phyloP scores from a whole-genome alignment of 2,797 vertebrate species.

The Tenualosa thibaudeaui region DNA sequence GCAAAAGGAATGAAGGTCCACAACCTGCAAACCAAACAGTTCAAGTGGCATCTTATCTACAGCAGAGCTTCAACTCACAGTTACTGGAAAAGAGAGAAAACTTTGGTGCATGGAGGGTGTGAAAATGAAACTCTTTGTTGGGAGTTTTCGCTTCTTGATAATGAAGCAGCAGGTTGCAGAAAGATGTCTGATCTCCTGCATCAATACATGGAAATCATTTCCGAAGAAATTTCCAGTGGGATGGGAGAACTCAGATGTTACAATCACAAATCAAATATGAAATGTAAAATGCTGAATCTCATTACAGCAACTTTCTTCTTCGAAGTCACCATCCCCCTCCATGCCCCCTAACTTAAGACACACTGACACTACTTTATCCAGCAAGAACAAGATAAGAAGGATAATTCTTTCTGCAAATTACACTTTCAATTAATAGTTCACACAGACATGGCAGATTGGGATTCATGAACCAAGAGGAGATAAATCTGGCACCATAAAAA shows the following conservation, averaged over 20 bases:
- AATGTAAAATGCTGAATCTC: background rate
- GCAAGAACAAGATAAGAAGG: background rate
- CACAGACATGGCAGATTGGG: slow-evolving; percentile 2
- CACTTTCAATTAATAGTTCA: slow-evolving; percentile 5
- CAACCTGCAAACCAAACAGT: background rate
- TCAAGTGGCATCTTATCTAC: background rate
- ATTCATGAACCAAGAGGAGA: background rate
- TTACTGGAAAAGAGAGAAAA: background rate
- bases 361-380: background rate
- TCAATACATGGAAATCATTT: background rate
- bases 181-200: background rate
- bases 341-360: too few relatives aligned
- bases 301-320: background rate
- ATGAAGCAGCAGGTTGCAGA: background rate
- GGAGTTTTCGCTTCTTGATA: background rate
- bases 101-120: background rate
- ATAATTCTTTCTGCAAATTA: background rate
- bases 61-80: background rate
- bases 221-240: background rate
- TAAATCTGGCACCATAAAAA: background rate
- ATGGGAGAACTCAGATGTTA: background rate
- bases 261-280: background rate
- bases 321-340: background rate
- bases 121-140: background rate
- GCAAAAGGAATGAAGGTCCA: background rate